Evolutionary conservation across 2,797 vertebrate species (phyloP).

Genomic region (Acipenser transmontanus): DNA sequence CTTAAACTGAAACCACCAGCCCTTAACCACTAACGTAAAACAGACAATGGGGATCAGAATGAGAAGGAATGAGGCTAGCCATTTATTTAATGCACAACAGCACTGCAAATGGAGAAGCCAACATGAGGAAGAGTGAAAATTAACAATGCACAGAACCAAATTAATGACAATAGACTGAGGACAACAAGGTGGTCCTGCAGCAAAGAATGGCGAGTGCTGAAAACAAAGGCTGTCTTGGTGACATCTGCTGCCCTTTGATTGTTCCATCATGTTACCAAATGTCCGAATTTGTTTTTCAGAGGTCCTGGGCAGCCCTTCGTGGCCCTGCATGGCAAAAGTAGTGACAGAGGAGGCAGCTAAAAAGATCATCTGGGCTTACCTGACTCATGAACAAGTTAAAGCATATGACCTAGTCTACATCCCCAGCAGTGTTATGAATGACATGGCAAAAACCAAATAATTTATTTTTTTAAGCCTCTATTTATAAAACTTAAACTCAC

Average conservation of each 20-base stretch:
- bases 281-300: slow-evolving; percentile 41
- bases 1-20: no score
- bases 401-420: no score
- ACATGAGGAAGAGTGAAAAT: slow-evolving; percentile 37
- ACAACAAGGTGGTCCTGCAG: slow-evolving; percentile 58
- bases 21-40: not conserved
- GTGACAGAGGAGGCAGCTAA: no score
- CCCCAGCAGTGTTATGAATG: no score
- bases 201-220: slow-evolving; percentile 34
- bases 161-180: slow-evolving; percentile 75
- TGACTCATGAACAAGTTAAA: no score
- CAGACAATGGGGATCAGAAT: not conserved
- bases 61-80: not conserved
- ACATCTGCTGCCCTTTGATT: slow-evolving; percentile 71
- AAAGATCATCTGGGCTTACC: no score
- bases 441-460: no score
- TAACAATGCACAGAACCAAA: slow-evolving; percentile 49
- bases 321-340: not conserved
- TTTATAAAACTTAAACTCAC: no score
- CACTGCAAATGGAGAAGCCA: slow-evolving; percentile 9
- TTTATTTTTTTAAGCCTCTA: no score
- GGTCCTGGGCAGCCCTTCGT: slow-evolving; percentile 1
- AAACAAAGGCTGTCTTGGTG: slow-evolving; percentile 57
- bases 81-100: not conserved
- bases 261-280: slow-evolving; percentile 54